phyloP scores from a whole-genome alignment of 2,113 vertebrate species.

The Riparia riparia region DNA sequence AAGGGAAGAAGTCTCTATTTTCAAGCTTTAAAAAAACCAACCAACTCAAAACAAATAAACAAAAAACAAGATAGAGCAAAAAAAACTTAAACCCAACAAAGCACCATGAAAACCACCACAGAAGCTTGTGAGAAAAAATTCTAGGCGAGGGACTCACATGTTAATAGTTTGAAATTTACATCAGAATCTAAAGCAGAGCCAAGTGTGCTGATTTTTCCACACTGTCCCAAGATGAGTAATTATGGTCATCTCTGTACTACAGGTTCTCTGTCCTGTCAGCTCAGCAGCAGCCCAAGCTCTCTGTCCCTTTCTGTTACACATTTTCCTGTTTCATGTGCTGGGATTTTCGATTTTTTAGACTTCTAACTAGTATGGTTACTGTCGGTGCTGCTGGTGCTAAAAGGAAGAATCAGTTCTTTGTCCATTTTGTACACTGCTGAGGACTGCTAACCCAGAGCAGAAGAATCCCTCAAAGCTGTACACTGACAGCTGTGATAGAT shows the following conservation, averaged over 20 bases:
- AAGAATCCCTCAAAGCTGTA: not conserved
- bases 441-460: not conserved
- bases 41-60: not conserved
- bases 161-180: not conserved
- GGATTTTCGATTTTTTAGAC: not conserved
- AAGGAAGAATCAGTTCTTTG: not conserved
- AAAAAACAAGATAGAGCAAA: not conserved
- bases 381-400: not conserved
- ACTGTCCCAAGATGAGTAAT: not conserved
- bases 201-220: not conserved
- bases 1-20: not conserved
- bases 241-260: not conserved
- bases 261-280: not conserved
- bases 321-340: not conserved
- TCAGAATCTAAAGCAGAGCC: not conserved
- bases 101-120: not conserved
- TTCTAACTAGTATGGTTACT: not conserved
- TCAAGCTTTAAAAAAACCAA: not conserved
- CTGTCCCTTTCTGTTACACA: not conserved
- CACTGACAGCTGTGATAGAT: not conserved
- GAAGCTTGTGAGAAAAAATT: not conserved
- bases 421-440: not conserved
- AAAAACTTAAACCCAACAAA: fast-evolving
- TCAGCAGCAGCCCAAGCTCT: not conserved
- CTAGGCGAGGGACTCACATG: not conserved